These are phyloP conservation scores for Delia radicum DNA, from an alignment of 1,140 invertebrate genomes.

Conservation along the genomic window DNA sequence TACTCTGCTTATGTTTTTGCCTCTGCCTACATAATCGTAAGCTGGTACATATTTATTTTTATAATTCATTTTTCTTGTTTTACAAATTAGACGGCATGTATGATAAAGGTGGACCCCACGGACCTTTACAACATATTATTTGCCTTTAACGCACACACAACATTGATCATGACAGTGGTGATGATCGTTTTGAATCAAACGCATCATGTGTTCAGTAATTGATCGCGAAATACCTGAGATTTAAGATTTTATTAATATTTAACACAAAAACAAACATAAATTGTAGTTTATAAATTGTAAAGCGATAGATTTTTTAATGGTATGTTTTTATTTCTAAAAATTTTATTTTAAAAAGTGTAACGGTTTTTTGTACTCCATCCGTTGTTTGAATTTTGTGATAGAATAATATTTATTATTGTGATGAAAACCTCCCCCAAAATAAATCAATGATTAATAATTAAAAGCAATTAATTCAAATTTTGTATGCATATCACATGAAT, in stretches of 20 bases:
- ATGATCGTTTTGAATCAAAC: slow-evolving; percentile 10
- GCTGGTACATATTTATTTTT: not conserved
- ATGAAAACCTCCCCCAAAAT: no score
- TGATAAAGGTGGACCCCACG: slow-evolving; percentile 26
- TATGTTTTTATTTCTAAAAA: not conserved
- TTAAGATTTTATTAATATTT: not conserved
- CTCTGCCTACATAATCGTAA: not conserved
- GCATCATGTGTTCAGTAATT: not conserved
- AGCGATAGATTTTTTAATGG: not conserved
- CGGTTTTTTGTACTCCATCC: no score
- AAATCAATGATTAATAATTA: no score
- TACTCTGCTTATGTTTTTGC: no score
- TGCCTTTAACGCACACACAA: not conserved
- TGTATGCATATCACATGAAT: no score
- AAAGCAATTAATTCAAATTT: no score
- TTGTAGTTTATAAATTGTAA: not conserved
- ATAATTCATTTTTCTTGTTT: not conserved
- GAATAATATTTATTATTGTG: no score
- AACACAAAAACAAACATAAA: not conserved
- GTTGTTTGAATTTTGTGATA: no score
- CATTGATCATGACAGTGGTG: not conserved
- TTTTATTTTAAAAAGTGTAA: no score
- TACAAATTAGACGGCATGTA: not conserved
- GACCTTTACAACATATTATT: not conserved
- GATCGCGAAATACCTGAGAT: not conserved